phyloP scores from a whole-genome alignment of 1,140 invertebrate species.

The Oncopodura yosiiana region DNA sequence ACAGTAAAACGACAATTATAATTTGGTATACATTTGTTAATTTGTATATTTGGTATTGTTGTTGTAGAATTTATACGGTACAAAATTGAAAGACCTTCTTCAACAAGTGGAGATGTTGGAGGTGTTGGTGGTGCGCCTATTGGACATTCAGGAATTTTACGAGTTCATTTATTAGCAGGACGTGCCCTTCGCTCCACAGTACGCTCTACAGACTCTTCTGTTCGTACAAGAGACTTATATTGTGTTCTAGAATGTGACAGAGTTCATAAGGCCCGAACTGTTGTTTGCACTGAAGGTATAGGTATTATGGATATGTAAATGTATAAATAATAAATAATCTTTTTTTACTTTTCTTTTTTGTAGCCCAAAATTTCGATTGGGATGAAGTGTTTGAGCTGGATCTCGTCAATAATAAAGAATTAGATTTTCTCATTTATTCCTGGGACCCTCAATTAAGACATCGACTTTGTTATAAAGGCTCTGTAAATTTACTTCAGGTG shows the following conservation, averaged over 20 bases:
- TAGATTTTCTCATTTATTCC: constrained; percentile 93
- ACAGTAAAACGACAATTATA: too few species aligned
- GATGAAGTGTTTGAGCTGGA: constrained; percentile 98
- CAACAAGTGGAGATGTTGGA: constrained; percentile 38
- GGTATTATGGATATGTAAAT: too few species aligned
- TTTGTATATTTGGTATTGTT: constrained; percentile 43
- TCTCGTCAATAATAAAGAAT: constrained; percentile 80
- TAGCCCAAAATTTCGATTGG: constrained; percentile 98
- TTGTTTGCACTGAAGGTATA: constrained; percentile 92
- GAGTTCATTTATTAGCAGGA: constrained; percentile 72
- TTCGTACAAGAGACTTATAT: constrained; percentile 70
- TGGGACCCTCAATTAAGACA: constrained; percentile 95
- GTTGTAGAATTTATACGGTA: constrained; percentile 90
- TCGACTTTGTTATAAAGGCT: constrained; percentile 85
- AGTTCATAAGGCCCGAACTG: constrained; percentile 84
- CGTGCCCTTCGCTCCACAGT: constrained; percentile 30
- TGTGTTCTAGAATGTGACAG: constrained; percentile 94
- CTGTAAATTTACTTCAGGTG: constrained; percentile 72
- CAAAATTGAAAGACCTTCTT: constrained; percentile 59
- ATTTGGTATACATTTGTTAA: too few species aligned
- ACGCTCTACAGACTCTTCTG: constrained; percentile 40
- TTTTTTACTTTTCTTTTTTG: too few species aligned
- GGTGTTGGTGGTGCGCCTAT: constrained; percentile 41
- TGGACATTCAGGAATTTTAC: constrained; percentile 77
- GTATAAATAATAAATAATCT: too few species aligned